A percentile compares a stretch with the other conserved stretches of the same genome.
These are phyloP conservation scores for Fundulus diaphanus DNA, from an alignment of 2,797 vertebrate genomes.

Conservation along the genomic window DNA sequence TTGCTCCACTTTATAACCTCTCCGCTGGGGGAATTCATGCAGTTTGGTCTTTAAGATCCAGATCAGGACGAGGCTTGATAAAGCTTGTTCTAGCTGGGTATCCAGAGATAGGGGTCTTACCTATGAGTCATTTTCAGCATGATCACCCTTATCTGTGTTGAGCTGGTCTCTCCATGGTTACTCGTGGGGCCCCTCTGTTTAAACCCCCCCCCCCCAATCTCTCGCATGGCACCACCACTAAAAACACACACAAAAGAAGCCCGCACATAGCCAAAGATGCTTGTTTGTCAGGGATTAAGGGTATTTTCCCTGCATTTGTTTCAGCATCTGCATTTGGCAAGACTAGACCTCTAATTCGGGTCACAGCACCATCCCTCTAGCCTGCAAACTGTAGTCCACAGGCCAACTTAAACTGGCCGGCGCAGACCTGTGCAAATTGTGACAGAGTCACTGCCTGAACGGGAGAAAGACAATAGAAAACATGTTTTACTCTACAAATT, in stretches of 20 bases:
- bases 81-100: conserved; percentile 83
- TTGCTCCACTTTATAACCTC: conserved; percentile 59
- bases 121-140: conserved; percentile 86
- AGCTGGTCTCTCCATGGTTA: conserved; percentile 77
- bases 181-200: conserved; percentile 69
- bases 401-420: conserved; percentile 74
- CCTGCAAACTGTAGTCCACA: conserved; percentile 69
- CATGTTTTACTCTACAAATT: conserved; percentile 16
- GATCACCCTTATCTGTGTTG: conserved; percentile 84
- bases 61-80: conserved; percentile 80
- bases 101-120: conserved; percentile 84
- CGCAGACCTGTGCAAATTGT: conserved; percentile 67
- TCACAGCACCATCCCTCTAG: conserved; percentile 62
- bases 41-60: conserved; percentile 83
- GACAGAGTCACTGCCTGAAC: conserved; percentile 44
- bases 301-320: conserved; percentile 72
- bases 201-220: conserved; percentile 70
- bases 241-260: conserved; percentile 56
- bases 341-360: conserved; percentile 63
- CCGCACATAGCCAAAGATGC: conserved; percentile 74
- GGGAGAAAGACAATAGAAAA: conserved; percentile 34
- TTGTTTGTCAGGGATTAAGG: conserved; percentile 82
- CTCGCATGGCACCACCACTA: conserved; percentile 65
- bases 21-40: conserved; percentile 75
- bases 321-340: conserved; percentile 73